These are phyloP conservation scores for Gobius niger DNA, from an alignment of 2,113 vertebrate genomes.

Conservation along the genomic window DNA sequence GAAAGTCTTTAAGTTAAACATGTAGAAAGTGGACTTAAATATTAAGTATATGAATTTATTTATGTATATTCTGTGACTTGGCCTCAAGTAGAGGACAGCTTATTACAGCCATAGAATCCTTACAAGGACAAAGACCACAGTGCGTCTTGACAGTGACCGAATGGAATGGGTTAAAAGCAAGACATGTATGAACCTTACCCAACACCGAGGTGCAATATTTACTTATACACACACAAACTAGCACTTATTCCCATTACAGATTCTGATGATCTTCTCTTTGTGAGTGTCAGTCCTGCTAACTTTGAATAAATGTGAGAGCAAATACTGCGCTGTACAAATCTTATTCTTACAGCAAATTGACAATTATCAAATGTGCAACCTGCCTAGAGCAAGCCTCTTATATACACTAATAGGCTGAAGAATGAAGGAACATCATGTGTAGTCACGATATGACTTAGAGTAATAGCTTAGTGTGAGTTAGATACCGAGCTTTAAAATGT, in stretches of 20 bases:
- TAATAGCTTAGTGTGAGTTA: not conserved
- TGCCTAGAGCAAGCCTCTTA: not conserved
- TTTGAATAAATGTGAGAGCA: not conserved
- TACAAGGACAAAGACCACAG: too few relatives aligned
- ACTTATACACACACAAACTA: too few relatives aligned
- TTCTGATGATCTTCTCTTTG: too few relatives aligned
- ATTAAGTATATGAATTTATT: not conserved
- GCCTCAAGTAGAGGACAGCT: not conserved
- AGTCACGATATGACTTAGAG: not conserved
- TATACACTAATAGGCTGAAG: not conserved
- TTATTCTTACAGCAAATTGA: not conserved
- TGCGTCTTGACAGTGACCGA: too few relatives aligned
- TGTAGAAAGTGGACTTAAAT: not conserved
- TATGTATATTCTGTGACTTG: not conserved
- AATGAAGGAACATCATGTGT: not conserved
- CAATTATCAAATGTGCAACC: not conserved
- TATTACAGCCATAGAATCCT: not conserved
- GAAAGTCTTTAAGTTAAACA: conserved; percentile 34
- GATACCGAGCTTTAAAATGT: not conserved
- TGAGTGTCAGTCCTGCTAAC: too few relatives aligned
- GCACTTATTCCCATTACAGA: too few relatives aligned
- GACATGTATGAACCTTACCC: too few relatives aligned
- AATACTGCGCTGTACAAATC: not conserved
- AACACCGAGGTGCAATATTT: too few relatives aligned
- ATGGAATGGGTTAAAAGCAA: too few relatives aligned